Percentiles rank a stretch among this genome's conserved stretches.
Conservation (phyloP, 2,113 vertebrate genomes). For the Gadus macrocephalus region DNA sequence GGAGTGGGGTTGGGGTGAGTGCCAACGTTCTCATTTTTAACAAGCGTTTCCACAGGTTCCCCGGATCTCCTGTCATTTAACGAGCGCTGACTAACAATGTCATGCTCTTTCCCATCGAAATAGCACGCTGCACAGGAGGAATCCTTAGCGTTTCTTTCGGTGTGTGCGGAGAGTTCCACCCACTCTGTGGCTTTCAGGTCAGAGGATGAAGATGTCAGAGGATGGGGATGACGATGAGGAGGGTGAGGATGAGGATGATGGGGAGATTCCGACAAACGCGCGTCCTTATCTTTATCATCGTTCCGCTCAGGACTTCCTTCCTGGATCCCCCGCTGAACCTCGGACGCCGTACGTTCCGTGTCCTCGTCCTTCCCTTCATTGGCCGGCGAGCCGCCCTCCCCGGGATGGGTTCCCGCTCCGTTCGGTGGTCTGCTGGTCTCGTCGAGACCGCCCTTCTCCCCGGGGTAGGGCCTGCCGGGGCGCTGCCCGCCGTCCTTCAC, state of each 20-base stretch:
- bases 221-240: background rate
- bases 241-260: background rate
- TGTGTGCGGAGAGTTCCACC: background rate
- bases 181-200: background rate
- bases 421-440: background rate
- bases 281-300: background rate
- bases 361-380: background rate
- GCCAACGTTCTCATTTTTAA: background rate
- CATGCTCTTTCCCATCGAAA: background rate
- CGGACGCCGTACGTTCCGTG: background rate
- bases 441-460: background rate
- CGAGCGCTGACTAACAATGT: background rate
- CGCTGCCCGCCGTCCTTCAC: background rate
- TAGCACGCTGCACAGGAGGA: background rate
- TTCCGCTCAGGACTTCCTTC: background rate
- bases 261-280: background rate
- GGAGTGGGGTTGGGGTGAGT: background rate
- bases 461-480: background rate
- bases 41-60: background rate
- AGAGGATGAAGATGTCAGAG: background rate
- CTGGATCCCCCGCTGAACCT: background rate
- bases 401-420: background rate
- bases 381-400: background rate
- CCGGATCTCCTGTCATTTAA: conserved; percentile 2
- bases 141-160: background rate